A percentile compares a stretch with the other conserved stretches of the same genome.
phyloP scores from a whole-genome alignment of 1,140 invertebrate species.

The Ridgeia piscesae region DNA sequence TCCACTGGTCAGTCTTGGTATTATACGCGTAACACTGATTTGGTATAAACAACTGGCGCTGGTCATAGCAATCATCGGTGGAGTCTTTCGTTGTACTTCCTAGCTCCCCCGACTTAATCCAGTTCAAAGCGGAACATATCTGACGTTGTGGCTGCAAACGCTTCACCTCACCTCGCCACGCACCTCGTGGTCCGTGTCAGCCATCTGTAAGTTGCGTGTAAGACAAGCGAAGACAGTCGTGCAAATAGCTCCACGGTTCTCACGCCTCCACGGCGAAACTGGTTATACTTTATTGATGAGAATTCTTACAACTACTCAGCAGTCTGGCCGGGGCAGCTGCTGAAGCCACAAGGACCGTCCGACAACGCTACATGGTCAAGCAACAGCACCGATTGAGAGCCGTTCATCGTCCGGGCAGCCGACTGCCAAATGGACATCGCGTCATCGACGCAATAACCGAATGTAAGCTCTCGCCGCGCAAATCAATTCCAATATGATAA shows the following conservation, averaged over 20 bases:
- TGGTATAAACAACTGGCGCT: background rate
- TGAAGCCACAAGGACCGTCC: background rate
- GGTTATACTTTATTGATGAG: background rate
- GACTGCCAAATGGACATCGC: background rate
- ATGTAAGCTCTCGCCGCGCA: background rate
- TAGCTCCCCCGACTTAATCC: background rate
- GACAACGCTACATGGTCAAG: background rate
- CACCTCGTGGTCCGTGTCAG: background rate
- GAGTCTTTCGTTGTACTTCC: background rate
- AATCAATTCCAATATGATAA: background rate
- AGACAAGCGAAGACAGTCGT: background rate
- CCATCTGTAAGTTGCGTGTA: background rate
- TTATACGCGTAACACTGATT: background rate
- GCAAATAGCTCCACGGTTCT: background rate
- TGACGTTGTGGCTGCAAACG: background rate
- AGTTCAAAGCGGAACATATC: background rate
- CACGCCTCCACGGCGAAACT: background rate
- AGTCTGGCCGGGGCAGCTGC: background rate
- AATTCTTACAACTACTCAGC: background rate
- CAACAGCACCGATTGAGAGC: background rate
- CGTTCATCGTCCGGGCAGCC: background rate
- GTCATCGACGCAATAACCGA: background rate
- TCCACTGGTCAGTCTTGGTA: background rate
- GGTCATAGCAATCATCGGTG: background rate
- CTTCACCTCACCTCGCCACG: background rate